A percentile compares a stretch with the other conserved stretches of the same genome.
These are phyloP conservation scores for Amphipoea lucens DNA, from an alignment of 2,888 invertebrate species.

Conservation along the genomic window DNA sequence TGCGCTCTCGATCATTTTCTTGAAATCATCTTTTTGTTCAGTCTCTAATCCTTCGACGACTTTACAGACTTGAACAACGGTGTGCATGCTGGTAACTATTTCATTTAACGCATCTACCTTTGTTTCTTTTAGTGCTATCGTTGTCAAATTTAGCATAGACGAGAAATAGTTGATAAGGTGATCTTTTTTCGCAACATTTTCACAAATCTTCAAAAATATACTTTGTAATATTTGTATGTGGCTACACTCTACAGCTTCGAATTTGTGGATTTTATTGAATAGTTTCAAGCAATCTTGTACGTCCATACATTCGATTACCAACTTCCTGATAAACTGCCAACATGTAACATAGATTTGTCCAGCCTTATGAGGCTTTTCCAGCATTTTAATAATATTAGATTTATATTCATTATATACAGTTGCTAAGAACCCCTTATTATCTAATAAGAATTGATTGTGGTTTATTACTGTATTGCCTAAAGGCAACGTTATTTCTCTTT, in stretches of 20 bases:
- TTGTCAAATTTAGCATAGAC: conserved; percentile 89
- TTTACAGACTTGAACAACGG: conserved; percentile 78
- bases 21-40: conserved; percentile 77
- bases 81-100: conserved; percentile 77
- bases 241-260: conserved; percentile 90
- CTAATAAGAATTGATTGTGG: conserved; percentile 80
- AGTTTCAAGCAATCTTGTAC: conserved; percentile 89
- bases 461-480: conserved; percentile 88
- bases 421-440: conserved; percentile 85
- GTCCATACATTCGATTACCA: conserved; percentile 91
- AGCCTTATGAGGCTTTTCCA: conserved; percentile 93
- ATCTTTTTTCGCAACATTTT: conserved; percentile 79
- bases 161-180: conserved; percentile 89
- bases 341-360: conserved; percentile 92
- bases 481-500: conserved; percentile 92
- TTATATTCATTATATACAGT: conserved; percentile 91
- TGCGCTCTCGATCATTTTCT: conserved; percentile 84
- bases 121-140: conserved; percentile 86
- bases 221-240: conserved; percentile 90
- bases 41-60: conserved; percentile 72
- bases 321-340: conserved; percentile 89
- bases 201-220: conserved; percentile 88
- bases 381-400: conserved; percentile 91
- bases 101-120: conserved; percentile 73
- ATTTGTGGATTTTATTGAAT: conserved; percentile 91